Evolutionary conservation across 2,888 invertebrate species (phyloP), one percentile per base, ranked within the genome.

Genomic region (Hypsopygia costalis): DNA sequence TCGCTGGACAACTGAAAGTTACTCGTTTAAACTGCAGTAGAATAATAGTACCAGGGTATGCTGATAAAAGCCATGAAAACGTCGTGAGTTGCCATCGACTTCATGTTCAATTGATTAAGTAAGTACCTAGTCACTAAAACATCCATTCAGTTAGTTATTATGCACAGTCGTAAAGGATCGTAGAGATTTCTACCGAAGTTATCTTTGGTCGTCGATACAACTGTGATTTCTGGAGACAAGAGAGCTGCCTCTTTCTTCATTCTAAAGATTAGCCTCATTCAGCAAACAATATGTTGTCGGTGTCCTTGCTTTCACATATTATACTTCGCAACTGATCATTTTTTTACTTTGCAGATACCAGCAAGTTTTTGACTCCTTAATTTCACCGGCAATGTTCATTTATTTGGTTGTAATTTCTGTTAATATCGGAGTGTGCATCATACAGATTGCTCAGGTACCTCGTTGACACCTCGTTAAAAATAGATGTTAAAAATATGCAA

Each of bases 361-460:
- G 8, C 55, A 55, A 36, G 33, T 63, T 11, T 79, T 80, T 45
- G 73, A 76, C 43, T 41, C 49, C 0, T 44, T 81, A 20, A 72
- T 80, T 49, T 79, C 81, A 1, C 62, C 65, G 0, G 63, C 69
- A 1, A 81, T 82, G 81, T 79, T 76, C 36, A 34, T 75, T n/a
- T 81, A 81, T 39, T 56, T 81, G 30, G 45, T 76, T 10, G 61
- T 75, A 1, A 67, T 71, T 40, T 70, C 79, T 6, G 64, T 77
- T 0, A 81, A 78, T 48, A 65, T 81, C 28, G 80, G 81, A 25
- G 65, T 79, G 7, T 69, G 67, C 35, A 81, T 81, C 39, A 74
- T 72, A 35, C 60, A 78, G 44, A 69, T 81, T 34, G 70, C 65
- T 10, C 53, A 69, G 65, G 82, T 80, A 16, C 16, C 16, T 3